Base-by-base conservation (phyloP, 2,888 invertebrate genomes). In the Ochropleura plecta region DNA sequence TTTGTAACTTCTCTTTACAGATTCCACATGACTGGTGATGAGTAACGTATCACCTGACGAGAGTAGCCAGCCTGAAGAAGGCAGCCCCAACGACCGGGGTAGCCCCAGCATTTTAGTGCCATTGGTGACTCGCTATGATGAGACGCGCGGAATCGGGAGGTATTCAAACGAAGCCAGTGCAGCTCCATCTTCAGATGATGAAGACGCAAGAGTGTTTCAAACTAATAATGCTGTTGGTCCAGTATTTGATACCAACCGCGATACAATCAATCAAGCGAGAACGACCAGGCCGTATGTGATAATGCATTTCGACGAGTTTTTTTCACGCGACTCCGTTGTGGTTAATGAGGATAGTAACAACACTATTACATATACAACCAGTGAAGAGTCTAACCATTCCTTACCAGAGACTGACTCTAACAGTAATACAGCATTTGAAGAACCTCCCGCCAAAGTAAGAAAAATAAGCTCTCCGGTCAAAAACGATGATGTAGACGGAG, bases 401-500 rank as follows among this genome's bases (percentile, higher is more conserved):
- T 67, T 88, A 14, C 90, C 91, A 9, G 91, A 90, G 44, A 49
- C 67, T 5, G 73, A 70, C 4, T 49, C 49, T 18, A 62, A 0
- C 62, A 79, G n/a, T 83, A 84, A 60, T 70, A 73, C 10, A 77
- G 83, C 84, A 0, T 79, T 82, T 2, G 91, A 91, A 2, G 93
- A 91, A 68, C 94, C 94, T 0, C 94, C 95, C 0, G 88, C 93
- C 0, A 96, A 96, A 84, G 69, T 94, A 0, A 89, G 94, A 8
- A 94, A 91, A 72, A 64, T 94, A 0, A 87, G 82, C n/a, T 90
- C 92, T 0, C 89, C 92, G 0, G 42, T 16, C 1, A 84, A 87
- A 76, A 66, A 74, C 0, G 92, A 92, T 3, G 97, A 97, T 4
- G 97, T 97, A 63, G 98, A 98, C 67, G 98, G 98, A 0, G 97